Evolutionary conservation across 2,888 invertebrate genomes (phyloP), one percentile per base, ranked within the genome.

Genomic region (Coleophora flavipennella): DNA sequence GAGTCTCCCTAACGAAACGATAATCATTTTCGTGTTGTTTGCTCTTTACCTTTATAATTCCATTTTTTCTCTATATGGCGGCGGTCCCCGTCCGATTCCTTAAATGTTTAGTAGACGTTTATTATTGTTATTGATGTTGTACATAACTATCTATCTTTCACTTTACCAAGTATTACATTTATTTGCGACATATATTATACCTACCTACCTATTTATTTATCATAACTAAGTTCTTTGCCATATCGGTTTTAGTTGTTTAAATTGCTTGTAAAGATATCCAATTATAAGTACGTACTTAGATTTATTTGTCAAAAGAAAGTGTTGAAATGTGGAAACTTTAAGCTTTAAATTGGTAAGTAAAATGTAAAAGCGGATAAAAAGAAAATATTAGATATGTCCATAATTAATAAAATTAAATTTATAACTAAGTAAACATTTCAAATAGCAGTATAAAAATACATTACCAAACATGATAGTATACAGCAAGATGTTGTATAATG

Each of bases 331-430:
- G 20, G 55, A 64, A 59, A 61, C 49, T 61, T 57, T 63, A 59
- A 72, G 73, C 75, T 74, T 73, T 76, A 76, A n/a, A 75, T 64
- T 53, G 51, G 52, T 63, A 65, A 63, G 52, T 63, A 65, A 63
- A 70, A 66, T 69, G 63, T 69, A 68, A 67, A 69, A 68, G 53
- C 62, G 52, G 51, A 56, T 55, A 50, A 50, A 45, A 45, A 36
- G 10, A 50, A 53, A 53, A 50, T 53, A 48, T 48, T 41, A 41
- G 48, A 44, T 44, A 56, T 70, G 68, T 68, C 68, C 67, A 66
- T 51, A 55, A 64, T 53, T 62, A 61, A 52, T 57, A 54, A 59
- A 57, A 42, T 48, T 48, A 47, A 53, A 51, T 52, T 41, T 47
- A 53, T 57, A 57, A 53, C 50, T 58, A 44, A 50, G 48, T 53